A percentile compares a stretch with the other conserved stretches of the same genome.
Evolutionary conservation across 2,113 vertebrate species (phyloP).

Genomic region (Pontoporia blainvillei): DNA sequence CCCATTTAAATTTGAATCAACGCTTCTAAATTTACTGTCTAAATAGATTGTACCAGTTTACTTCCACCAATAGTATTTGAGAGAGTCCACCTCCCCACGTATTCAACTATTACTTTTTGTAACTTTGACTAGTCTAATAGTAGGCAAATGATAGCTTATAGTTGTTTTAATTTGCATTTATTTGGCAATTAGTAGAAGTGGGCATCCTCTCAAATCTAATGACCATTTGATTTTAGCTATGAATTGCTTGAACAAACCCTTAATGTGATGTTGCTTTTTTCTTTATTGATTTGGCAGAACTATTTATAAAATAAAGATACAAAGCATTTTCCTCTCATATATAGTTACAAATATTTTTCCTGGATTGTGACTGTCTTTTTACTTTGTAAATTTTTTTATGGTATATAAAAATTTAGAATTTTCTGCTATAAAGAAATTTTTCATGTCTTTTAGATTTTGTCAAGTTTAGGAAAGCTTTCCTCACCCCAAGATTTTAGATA

Average conservation of each 20-base stretch:
- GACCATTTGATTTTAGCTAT: slow-evolving; percentile 25
- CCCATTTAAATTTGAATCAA: slow-evolving; percentile 29
- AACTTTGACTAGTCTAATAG: neutral
- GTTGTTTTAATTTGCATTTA: slow-evolving; percentile 56
- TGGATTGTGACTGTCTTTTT: neutral
- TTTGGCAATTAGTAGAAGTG: slow-evolving; percentile 32
- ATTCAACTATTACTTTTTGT: neutral
- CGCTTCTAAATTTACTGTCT: slow-evolving; percentile 42
- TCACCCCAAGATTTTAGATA: neutral
- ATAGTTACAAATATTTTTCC: neutral
- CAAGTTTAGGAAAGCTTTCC: neutral
- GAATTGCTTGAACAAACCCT: slow-evolving; percentile 17
- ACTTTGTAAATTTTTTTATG: neutral
- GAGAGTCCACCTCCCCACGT: neutral
- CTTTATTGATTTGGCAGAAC: slow-evolving; percentile 30
- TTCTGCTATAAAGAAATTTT: neutral
- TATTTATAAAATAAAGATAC: slow-evolving; percentile 33
- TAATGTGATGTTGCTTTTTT: slow-evolving; percentile 5
- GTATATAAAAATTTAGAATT: neutral
- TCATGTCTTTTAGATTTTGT: neutral
- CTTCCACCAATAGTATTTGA: slow-evolving; percentile 32
- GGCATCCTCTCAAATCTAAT: slow-evolving; percentile 46
- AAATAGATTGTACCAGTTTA: slow-evolving; percentile 30
- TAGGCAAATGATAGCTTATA: slow-evolving; percentile 13
- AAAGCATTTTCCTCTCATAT: slow-evolving; percentile 1